Base-by-base conservation (phyloP, 2,113 vertebrate species). In the Lepisosteus osseus region DNA sequence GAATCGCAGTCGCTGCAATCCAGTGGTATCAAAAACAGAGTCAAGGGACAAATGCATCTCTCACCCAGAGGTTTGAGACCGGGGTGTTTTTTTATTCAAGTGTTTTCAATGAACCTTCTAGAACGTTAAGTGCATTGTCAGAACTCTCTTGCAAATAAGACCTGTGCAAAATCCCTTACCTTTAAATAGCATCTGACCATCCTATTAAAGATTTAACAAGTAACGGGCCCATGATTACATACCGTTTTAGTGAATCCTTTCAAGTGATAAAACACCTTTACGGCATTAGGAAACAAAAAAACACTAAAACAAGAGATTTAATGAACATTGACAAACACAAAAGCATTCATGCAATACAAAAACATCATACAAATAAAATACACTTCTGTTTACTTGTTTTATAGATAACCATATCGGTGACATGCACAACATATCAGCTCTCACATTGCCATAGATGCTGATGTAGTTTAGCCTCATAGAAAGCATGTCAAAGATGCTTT, bases 371-470 rank as follows among this genome's bases (percentile, higher is more conserved):
- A 67, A 13, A 44, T 51, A 51, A 6, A 51, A 51, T 72, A 84
- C 78, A 29, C 29, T 29, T 29, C 0, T 29, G 29, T 70, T 69
- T 82, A 77, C 80, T 51, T 51, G 9, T 51, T 5, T 51, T 6
- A 45, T 72, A 77, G 80, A 76, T 78, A 90, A 83, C 77, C 55
- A 78, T 83, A 87, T 82, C 85, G 89, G 86, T 89, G 82, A 88
- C 90, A 91, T 92, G 90, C 91, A 92, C 88, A 91, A 88, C 78
- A 89, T 88, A 90, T 85, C 84, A 86, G 82, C 84, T 89, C 85
- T 81, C 88, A 86, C 84, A 72, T 82, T 63, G 76, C 69, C 54
- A 69, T 76, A 73, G 69, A 78, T 69, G 75, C n/a, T 59, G n/a
- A 76, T 67, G 41, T 71, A 82, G 80, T 87, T 87, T 83, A 84